These are phyloP conservation scores for Drosophila paranaensis DNA, from an alignment of 2,888 invertebrate species.

Conservation along the genomic window DNA sequence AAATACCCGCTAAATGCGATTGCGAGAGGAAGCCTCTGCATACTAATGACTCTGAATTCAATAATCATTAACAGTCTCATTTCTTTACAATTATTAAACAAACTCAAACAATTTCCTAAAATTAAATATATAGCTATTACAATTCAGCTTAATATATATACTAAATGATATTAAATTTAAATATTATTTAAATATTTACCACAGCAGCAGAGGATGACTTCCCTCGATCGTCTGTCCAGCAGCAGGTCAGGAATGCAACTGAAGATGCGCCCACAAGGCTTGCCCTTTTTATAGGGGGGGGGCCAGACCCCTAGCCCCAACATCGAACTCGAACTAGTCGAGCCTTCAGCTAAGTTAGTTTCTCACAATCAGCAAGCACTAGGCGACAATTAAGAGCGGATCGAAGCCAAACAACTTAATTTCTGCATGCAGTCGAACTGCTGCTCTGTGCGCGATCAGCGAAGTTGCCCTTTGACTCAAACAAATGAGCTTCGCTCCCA, in stretches of 20 bases:
- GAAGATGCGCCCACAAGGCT: not conserved
- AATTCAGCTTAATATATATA: too few species aligned
- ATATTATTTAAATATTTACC: not conserved
- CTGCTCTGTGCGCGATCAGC: not conserved
- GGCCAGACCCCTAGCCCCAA: not conserved
- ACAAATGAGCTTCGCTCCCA: not conserved
- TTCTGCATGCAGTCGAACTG: not conserved
- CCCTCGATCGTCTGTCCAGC: not conserved
- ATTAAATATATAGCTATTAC: too few species aligned
- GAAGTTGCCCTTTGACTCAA: not conserved
- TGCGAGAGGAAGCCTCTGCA: too few species aligned
- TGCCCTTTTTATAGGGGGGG: not conserved
- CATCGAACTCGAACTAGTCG: not conserved
- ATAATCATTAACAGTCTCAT: too few species aligned
- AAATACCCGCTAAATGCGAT: too few species aligned
- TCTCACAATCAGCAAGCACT: too few species aligned
- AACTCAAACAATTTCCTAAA: too few species aligned
- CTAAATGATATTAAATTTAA: too few species aligned
- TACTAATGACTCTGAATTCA: too few species aligned
- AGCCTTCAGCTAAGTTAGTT: too few species aligned
- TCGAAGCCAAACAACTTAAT: too few species aligned
- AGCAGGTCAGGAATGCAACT: not conserved
- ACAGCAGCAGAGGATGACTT: not conserved
- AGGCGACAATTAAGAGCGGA: not conserved
- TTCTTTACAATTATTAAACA: too few species aligned